Conservation (phyloP, 2,888 invertebrate genomes). For the Drosophila kanekoi region DNA sequence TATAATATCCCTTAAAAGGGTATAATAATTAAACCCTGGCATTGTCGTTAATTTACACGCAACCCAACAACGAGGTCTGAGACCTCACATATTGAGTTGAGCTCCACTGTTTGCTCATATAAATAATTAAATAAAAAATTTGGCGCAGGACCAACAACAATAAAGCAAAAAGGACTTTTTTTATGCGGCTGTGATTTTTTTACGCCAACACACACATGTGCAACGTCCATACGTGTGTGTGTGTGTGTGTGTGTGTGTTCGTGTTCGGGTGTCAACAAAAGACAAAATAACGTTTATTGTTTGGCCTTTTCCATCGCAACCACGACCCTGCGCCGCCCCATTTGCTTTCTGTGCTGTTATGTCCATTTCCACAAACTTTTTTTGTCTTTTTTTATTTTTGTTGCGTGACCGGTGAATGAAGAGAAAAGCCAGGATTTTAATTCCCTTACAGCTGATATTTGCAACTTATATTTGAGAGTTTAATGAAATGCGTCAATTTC, state of each 20-base stretch:
- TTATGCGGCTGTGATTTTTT: conserved; percentile 65
- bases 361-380: background rate
- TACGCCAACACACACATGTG: conserved; percentile 25
- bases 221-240: conserved; percentile 14
- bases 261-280: conserved; percentile 57
- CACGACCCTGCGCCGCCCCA: conserved; percentile 37
- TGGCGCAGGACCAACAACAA: conserved; percentile 61
- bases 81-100: conserved; percentile 22
- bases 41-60: conserved; percentile 50
- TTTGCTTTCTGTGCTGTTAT: conserved; percentile 7
- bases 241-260: conserved; percentile 6
- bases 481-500: background rate
- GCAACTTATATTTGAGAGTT: background rate
- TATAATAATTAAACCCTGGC: conserved; percentile 8
- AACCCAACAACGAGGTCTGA: conserved; percentile 18
- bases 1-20: background rate
- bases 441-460: background rate
- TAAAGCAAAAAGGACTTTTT: conserved; percentile 57
- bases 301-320: conserved; percentile 50
- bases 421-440: conserved; percentile 55
- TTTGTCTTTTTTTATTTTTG: background rate
- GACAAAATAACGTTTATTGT: conserved; percentile 71
- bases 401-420: conserved; percentile 60
- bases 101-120: conserved; percentile 75
- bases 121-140: conserved; percentile 81